Evolutionary conservation across 2,797 vertebrate genomes (phyloP).

Genomic region (Tragelaphus oryx): DNA sequence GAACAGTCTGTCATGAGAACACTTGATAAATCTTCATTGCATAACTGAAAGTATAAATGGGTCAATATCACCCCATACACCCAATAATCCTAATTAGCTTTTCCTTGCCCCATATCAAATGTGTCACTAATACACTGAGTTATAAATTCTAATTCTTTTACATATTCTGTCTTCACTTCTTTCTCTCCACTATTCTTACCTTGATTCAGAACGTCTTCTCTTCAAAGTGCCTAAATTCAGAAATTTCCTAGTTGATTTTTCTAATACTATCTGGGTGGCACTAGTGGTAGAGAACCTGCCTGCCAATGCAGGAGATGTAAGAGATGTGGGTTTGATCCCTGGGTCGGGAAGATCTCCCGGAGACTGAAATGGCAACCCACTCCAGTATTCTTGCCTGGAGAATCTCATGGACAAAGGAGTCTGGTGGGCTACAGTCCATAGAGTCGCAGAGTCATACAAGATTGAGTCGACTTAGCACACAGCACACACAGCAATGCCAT

Average conservation of each 20-base stretch:
- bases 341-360: not conserved
- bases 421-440: not conserved
- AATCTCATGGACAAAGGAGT: not conserved
- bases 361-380: not conserved
- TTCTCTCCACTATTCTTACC: not conserved
- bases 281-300: not conserved
- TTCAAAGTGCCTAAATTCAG: not conserved
- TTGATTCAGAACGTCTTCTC: not conserved
- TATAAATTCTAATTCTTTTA: not conserved
- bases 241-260: not conserved
- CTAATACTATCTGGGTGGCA: not conserved
- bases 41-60: not conserved
- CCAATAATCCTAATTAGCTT: not conserved
- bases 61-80: not conserved
- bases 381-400: not conserved
- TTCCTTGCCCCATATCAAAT: not conserved
- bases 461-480: not conserved
- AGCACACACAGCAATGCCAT: not conserved
- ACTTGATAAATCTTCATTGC: not conserved
- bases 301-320: not conserved
- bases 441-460: accelerated
- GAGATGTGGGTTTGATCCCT: not conserved
- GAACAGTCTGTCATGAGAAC: not conserved
- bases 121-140: not conserved
- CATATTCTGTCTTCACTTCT: not conserved